These are phyloP conservation scores for Lampris megalopsis DNA, from an alignment of 2,113 vertebrate species.

Conservation along the genomic window DNA sequence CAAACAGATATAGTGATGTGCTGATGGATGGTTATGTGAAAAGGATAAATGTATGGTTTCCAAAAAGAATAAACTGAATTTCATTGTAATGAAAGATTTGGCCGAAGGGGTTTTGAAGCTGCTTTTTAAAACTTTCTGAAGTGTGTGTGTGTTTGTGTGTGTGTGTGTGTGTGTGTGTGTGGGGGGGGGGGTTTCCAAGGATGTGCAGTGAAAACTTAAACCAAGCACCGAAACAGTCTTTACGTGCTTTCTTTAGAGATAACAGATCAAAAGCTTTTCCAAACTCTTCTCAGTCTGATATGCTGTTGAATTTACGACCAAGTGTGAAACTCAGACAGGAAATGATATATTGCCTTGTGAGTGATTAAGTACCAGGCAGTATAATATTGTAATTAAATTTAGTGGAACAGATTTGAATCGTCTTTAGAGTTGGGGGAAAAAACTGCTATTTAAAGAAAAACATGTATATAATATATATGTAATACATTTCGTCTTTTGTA, in stretches of 20 bases:
- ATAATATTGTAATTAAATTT: neutral
- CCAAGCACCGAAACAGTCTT: neutral
- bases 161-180: no score
- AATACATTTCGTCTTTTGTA: no score
- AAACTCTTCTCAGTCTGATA: neutral
- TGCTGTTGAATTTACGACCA: slow-evolving; percentile 41
- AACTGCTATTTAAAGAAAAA: neutral
- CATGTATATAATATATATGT: no score
- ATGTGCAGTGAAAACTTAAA: slow-evolving; percentile 34
- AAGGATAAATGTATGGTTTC: slow-evolving; percentile 16
- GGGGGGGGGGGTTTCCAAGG: neutral
- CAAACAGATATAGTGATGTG: neutral
- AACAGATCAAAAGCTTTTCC: slow-evolving; percentile 21
- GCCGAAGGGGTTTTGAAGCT: slow-evolving; percentile 22
- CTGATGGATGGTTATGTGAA: no score
- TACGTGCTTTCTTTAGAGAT: slow-evolving; percentile 13
- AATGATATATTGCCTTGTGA: slow-evolving; percentile 5
- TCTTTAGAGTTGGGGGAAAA: neutral
- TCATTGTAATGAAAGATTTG: slow-evolving; percentile 17
- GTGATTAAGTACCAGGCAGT: neutral
- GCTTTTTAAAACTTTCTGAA: slow-evolving; percentile 3
- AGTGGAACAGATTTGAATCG: neutral
- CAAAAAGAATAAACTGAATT: slow-evolving; percentile 19
- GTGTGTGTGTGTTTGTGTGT: neutral
- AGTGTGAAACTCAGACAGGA: neutral